Conservation (phyloP, 2,113 vertebrate species). For the Callithrix jacchus region DNA sequence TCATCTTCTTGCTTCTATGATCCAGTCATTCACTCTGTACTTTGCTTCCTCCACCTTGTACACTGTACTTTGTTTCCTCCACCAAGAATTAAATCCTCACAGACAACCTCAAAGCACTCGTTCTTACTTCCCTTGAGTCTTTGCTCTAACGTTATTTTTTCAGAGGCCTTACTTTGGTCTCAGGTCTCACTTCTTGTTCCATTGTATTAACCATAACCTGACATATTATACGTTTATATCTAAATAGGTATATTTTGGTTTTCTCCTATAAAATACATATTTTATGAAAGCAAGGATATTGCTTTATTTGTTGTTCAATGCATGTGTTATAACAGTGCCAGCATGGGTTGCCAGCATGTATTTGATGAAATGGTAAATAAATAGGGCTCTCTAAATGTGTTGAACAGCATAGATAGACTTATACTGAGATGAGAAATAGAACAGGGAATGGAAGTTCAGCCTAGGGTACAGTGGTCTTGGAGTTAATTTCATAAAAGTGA, state of each 20-base stretch:
- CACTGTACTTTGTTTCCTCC: background rate
- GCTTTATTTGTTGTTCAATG: background rate
- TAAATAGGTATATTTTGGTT: background rate
- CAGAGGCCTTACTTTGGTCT: background rate
- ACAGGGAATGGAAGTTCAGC: background rate
- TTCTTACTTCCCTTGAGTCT: background rate
- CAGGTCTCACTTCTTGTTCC: background rate
- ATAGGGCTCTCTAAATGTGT: background rate
- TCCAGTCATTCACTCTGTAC: background rate
- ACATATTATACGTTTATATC: background rate
- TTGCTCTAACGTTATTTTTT: background rate
- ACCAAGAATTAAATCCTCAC: background rate
- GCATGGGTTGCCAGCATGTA: background rate
- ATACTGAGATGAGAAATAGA: slow-evolving; percentile 34
- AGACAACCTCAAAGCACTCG: background rate
- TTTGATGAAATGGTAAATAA: slow-evolving; percentile 41
- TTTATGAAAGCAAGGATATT: background rate
- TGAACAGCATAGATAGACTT: background rate
- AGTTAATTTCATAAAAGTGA: slow-evolving; percentile 38
- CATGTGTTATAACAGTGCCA: background rate
- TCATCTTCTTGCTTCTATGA: background rate
- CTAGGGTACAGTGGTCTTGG: background rate
- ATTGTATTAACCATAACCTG: background rate
- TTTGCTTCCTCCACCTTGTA: background rate
- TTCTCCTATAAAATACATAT: background rate